Base-by-base conservation (phyloP, 2,113 vertebrate genomes). In the Lepus timidus region DNA sequence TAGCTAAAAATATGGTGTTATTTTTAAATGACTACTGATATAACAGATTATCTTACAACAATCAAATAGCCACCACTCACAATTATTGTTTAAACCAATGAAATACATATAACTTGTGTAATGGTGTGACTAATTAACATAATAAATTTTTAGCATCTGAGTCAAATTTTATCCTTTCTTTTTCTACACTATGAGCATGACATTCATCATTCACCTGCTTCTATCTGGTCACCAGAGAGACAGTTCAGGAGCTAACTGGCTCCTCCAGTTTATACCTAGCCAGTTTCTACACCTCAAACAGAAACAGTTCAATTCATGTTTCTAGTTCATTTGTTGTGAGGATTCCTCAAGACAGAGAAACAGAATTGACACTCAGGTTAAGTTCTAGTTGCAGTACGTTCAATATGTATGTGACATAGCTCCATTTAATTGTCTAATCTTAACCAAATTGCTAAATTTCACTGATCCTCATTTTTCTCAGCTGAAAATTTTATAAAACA, bases 401-500 rank as follows among this genome's bases (percentile, higher is more conserved):
- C 65, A 88, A 55, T 85, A 20, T 68, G 16, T 31, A 12, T 65
- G n/a, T 31, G 55, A 39, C 68, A 12, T 71, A 44, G 49, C 44
- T 85, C 67, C 85, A 61, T 9, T 88, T 92, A 19, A 39, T 23
- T 70, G n/a, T 88, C 33, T 71, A 83, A 81, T 83, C 76, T 95
- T 88, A 61, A 73, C 52, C 74, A 90, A 78, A 61, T 83, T 96
- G 68, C 81, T 90, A 84, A 76, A 85, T 95, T 88, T 93, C 49
- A 23, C 93, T 86, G 89, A 94, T 85, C n/a, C 17, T 84, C 36
- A 31, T 82, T 90, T 94, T 93, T 82, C 67, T 90, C 92, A 87
- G 25, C 58, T 71, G 29, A 78, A 93, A 62, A 93, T 64, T 94
- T 87, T 36, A 91, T 92, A 64, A 96, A 88, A 92, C 90, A 58